A percentile compares a stretch with the other conserved stretches of the same genome.
Evolutionary conservation across 2,888 invertebrate genomes (phyloP).

Genomic region (Diachrysia chrysitis): DNA sequence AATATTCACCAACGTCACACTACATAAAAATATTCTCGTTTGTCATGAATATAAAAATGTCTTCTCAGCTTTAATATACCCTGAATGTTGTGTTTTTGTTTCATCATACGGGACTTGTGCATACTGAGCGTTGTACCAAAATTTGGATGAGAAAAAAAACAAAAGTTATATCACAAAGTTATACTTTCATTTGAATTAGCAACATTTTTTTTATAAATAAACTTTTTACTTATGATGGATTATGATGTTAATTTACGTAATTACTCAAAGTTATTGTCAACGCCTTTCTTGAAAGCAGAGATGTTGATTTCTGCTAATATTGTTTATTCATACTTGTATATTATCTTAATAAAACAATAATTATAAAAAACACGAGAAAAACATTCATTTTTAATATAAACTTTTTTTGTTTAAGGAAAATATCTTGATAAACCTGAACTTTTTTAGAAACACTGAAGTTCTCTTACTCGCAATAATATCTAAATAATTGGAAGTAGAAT

Average conservation of each 20-base stretch:
- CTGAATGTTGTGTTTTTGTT: constrained; percentile 44
- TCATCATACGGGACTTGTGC: constrained; percentile 21
- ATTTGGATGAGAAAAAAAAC: not conserved
- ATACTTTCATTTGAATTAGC: constrained; percentile 8
- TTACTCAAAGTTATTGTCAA: not conserved
- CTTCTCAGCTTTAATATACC: constrained; percentile 49
- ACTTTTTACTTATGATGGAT: not conserved
- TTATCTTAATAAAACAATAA: no score
- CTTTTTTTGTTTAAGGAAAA: no score
- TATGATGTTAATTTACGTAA: not conserved
- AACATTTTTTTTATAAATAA: not conserved
- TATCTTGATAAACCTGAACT: no score
- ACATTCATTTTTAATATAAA: no score
- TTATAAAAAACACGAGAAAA: no score
- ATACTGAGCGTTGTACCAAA: constrained; percentile 5
- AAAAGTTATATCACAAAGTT: not conserved
- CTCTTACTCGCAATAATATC: no score
- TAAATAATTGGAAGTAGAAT: no score
- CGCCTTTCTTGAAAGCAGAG: no score
- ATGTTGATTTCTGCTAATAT: no score
- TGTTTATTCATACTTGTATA: no score
- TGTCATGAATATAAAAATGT: constrained; percentile 40
- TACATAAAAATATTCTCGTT: constrained; percentile 34
- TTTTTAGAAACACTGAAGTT: no score
- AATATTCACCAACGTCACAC: constrained; percentile 21